Evolutionary conservation across 2,797 vertebrate species (phyloP).

Genomic region (Eptatretus atami): DNA sequence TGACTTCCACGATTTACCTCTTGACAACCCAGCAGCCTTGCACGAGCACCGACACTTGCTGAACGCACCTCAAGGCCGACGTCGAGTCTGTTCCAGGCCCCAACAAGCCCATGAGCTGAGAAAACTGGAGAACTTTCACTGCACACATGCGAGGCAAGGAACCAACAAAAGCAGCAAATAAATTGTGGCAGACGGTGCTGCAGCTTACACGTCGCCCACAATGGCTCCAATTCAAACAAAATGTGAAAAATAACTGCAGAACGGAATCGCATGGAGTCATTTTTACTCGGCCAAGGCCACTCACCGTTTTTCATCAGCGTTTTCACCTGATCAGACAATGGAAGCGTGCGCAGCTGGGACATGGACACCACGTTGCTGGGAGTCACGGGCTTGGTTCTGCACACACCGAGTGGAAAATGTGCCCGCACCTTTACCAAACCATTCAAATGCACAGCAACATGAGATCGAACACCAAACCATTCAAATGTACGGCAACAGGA

Average conservation of each 20-base stretch:
- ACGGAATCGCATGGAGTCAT: background rate
- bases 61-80: slow-evolving; percentile 60
- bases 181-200: background rate
- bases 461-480: too few relatives aligned
- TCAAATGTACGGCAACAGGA: background rate
- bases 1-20: slow-evolving; percentile 22
- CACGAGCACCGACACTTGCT: slow-evolving; percentile 89
- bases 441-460: too few relatives aligned
- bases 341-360: slow-evolving; percentile 69
- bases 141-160: slow-evolving; percentile 5
- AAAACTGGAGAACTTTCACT: slow-evolving; percentile 89
- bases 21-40: slow-evolving; percentile 98
- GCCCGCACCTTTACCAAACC: background rate
- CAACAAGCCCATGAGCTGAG: slow-evolving; percentile 71
- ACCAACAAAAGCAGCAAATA: background rate
- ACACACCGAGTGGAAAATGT: background rate
- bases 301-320: slow-evolving; percentile 84
- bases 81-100: slow-evolving; percentile 49
- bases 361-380: slow-evolving; percentile 89
- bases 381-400: slow-evolving; percentile 40
- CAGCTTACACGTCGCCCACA: background rate
- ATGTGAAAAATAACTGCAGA: background rate
- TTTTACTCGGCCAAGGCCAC: slow-evolving; percentile 9
- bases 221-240: background rate
- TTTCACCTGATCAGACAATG: slow-evolving; percentile 71